Base-by-base conservation (phyloP, 2,888 invertebrate species). In the Agelastica alni region DNA sequence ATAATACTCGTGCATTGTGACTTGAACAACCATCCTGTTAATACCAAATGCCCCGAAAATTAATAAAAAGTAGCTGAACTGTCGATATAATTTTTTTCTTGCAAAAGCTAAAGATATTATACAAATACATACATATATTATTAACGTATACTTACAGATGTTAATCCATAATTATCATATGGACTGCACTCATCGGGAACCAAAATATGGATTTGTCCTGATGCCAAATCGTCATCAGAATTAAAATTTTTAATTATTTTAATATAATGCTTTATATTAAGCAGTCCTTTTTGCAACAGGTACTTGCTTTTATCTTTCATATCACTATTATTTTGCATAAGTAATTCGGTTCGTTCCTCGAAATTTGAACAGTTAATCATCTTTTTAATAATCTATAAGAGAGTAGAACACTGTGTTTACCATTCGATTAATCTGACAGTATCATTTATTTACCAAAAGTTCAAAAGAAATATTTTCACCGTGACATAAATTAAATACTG, bases 161-260 rank as follows among this genome's bases (percentile, higher is more conserved):
- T 52, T 16, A 77, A 59, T 14, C 73, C 74, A 48, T 75, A 77
- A 41, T 67, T 67, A 47, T 77, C 75, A 51, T 72, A 73, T 63
- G 72, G 68, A 48, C 69, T 76, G 16, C 74, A 70, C 14, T 73
- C 74, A 12, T 62, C 60, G 0, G 77, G 74, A 52, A 75, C 59
- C 12, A 77, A 62, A 26, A 76, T 60, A 63, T 70, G 69, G 9
- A 71, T 59, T n/a, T 58, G 64, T 7, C 73, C 75, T 9, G 60
- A 60, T 39, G 76, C 47, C 16, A 70, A 55, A 3, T 68, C 64
- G 2, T 67, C 64, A n/a, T 61, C 60, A 1, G 70, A 67, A 30
- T 64, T 53, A 44, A 67, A 74, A 1, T 45, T 18, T 7, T 58
- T 47, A 3, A 72, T 39, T 32, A 66, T 66, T 10, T 68, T 61